Evolutionary conservation across 2,797 vertebrate species (phyloP), one percentile per base, ranked within the genome.

Genomic region (Hozukius guyotensis): DNA sequence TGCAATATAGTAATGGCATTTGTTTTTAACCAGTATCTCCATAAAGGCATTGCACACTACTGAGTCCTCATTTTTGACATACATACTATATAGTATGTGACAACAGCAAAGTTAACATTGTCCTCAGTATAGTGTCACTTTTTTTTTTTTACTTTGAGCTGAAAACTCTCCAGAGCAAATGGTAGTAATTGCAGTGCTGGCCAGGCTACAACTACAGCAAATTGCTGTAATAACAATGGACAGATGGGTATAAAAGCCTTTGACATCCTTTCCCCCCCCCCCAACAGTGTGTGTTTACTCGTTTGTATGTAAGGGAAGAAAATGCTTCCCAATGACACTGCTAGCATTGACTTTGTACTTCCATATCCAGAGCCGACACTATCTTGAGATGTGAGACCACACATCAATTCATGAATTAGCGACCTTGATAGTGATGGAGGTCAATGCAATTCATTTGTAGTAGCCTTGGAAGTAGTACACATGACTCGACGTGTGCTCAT

Each of bases 211-310:
- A 72, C 73, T 31, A 42, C 31, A 73, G 70, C 32, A 80, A 78
- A 79, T 86, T 78, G 42, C 34, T 70, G 22, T 74, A 72, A 85
- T 83, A 67, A 56, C 55, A 82, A 29, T 46, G 11, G 57, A 66
- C 53, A 81, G 66, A 81, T 78, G 32, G 32, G 24, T 61, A 42
- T 82, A 69, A 80, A 82, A 87, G 66, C 67, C 18, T 70, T 80
- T 76, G 32, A 62, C 59, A 56, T 32, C 3, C 12, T 49, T 32
- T 1, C 16, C 12, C 22, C 12, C 14, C 13, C 25, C 11, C 16
- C 4, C 60, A 60, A 55, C 6, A 16, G 6, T 31, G 55, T 74
- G 34, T 3, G 1, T 34, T 7, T 34, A 27, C 16, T 72, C 1
- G 3, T 65, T 55, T 78, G n/a, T 74, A 65, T 55, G 6, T 13